These are phyloP conservation scores for Adrianichthys oophorus DNA, from an alignment of 2,797 vertebrate genomes.

Conservation along the genomic window DNA sequence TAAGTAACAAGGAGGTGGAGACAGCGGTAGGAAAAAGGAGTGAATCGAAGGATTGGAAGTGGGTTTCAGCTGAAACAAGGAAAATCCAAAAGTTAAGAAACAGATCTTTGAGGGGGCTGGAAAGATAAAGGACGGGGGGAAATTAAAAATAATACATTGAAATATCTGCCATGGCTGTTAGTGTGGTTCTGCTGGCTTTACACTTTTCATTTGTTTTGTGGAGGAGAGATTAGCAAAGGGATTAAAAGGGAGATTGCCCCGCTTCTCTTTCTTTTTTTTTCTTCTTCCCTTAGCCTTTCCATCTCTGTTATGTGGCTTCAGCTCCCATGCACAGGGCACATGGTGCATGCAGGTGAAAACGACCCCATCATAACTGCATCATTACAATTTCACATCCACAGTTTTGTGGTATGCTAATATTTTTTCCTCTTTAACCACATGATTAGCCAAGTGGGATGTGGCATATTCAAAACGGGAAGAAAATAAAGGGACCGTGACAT, in stretches of 20 bases:
- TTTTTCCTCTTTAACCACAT: too few relatives aligned
- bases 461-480: too few relatives aligned
- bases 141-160: constrained; percentile 65
- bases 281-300: constrained; percentile 23
- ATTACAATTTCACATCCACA: too few relatives aligned
- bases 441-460: too few relatives aligned
- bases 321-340: constrained; percentile 12
- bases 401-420: too few relatives aligned
- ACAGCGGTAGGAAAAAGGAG: constrained; percentile 39
- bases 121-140: constrained; percentile 39
- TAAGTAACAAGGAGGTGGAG: constrained; percentile 65
- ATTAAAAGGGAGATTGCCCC: constrained; percentile 75
- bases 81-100: constrained; percentile 45
- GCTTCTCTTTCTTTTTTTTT: constrained; percentile 59
- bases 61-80: constrained; percentile 30
- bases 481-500: too few relatives aligned
- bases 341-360: not conserved
- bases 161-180: constrained; percentile 77
- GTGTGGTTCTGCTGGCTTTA: constrained; percentile 79
- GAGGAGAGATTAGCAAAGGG: constrained; percentile 77
- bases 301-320: constrained; percentile 1
- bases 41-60: constrained; percentile 38
- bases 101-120: constrained; percentile 35
- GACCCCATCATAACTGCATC: too few relatives aligned
- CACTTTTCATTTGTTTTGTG: constrained; percentile 83